A percentile compares a stretch with the other conserved stretches of the same genome.
Conservation (phyloP, 2,797 vertebrate species). For the Pantherophis alleghaniensis region DNA sequence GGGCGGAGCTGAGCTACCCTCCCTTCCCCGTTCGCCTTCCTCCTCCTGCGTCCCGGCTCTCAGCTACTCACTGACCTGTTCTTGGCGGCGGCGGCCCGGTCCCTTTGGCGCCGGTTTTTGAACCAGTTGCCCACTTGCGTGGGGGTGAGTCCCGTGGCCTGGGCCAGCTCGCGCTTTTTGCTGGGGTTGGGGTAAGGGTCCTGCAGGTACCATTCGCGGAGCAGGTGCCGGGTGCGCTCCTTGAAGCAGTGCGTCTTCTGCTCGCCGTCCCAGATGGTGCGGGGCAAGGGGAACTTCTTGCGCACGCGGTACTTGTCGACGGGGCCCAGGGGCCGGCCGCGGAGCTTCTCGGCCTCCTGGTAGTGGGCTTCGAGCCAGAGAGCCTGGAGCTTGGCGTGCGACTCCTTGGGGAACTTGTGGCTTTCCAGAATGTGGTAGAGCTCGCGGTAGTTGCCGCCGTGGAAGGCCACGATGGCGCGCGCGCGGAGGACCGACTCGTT, state of each 20-base stretch:
- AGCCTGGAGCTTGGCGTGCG: constrained; percentile 95
- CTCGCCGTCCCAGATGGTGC: constrained; percentile 99
- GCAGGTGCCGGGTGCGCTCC: constrained; percentile 95
- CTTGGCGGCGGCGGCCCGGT: constrained; percentile 96
- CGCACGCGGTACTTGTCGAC: constrained; percentile 98
- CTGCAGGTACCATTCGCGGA: constrained; percentile 98
- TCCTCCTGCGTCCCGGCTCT: background rate
- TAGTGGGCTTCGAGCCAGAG: constrained; percentile 98
- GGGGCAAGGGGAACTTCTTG: constrained; percentile 98
- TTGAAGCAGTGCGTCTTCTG: constrained; percentile 99
- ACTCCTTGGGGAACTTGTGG: constrained; percentile 99
- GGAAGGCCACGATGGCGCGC: constrained; percentile 94
- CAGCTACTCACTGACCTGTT: constrained; percentile 84
- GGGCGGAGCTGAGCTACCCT: no score
- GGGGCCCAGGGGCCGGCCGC: constrained; percentile 93
- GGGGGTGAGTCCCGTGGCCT: constrained; percentile 98
- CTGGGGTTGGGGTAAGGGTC: constrained; percentile 97
- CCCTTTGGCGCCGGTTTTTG: constrained; percentile 98
- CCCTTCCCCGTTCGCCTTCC: background rate
- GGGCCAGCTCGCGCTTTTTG: constrained; percentile 98
- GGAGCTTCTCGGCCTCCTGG: constrained; percentile 97
- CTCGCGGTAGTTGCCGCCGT: constrained; percentile 95
- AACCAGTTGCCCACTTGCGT: constrained; percentile 99
- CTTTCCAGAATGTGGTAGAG: constrained; percentile 98
- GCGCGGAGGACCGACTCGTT: constrained; percentile 97